These are phyloP conservation scores for Tachypleus tridentatus DNA, from an alignment of 1,140 invertebrate species.

Conservation along the genomic window DNA sequence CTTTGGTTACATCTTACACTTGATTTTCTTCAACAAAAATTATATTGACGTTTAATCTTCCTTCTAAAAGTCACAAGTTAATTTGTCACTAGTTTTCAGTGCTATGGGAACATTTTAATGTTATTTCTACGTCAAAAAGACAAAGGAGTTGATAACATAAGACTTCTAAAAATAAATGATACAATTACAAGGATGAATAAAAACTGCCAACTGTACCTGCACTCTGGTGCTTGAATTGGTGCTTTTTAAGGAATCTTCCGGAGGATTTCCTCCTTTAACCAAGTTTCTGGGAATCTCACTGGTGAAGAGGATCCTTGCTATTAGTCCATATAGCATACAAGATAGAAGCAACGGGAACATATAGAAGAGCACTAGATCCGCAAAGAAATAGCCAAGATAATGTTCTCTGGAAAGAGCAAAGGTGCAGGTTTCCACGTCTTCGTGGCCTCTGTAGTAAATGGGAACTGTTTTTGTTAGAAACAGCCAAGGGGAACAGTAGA, in stretches of 20 bases:
- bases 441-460: slow-evolving; percentile 31
- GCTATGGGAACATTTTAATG: too few species aligned
- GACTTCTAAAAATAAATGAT: too few species aligned
- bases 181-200: too few species aligned
- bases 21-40: too few species aligned
- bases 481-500: slow-evolving; percentile 44
- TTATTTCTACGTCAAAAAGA: too few species aligned
- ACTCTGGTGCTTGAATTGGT: too few species aligned
- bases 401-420: slow-evolving; percentile 39
- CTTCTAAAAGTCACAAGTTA: too few species aligned
- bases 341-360: slow-evolving; percentile 43
- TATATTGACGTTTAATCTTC: too few species aligned
- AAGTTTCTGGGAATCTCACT: slow-evolving; percentile 29
- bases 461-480: slow-evolving; percentile 36
- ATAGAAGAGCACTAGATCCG: slow-evolving; percentile 49
- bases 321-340: slow-evolving; percentile 44
- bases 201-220: too few species aligned
- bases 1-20: too few species aligned
- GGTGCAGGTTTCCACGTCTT: slow-evolving; percentile 36
- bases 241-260: neutral
- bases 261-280: slow-evolving; percentile 7
- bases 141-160: too few species aligned
- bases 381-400: slow-evolving; percentile 44
- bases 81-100: too few species aligned
- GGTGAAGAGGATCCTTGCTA: slow-evolving; percentile 41